A percentile compares a stretch with the other conserved stretches of the same genome.
phyloP scores from a whole-genome alignment of 2,888 invertebrate species.

The Azorinus chamasolen region DNA sequence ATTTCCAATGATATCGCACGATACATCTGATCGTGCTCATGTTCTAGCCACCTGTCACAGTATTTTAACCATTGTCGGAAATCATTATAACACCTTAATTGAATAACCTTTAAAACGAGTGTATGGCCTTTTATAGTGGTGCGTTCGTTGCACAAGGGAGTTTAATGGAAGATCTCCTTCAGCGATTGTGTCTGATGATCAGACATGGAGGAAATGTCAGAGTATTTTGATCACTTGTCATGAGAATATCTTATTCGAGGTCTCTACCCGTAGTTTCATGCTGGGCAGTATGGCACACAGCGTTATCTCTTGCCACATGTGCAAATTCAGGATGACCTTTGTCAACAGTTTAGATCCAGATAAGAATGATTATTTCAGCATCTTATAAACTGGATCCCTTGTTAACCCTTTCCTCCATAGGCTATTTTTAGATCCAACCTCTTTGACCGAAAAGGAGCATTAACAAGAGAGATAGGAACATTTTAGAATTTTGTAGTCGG shows the following conservation, averaged over 20 bases:
- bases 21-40: slow-evolving; percentile 42
- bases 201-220: slow-evolving; percentile 17
- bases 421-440: too few species aligned
- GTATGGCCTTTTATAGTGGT: slow-evolving; percentile 38
- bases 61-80: slow-evolving; percentile 47
- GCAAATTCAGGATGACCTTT: background rate
- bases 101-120: slow-evolving; percentile 49
- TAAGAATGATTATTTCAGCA: too few species aligned
- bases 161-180: slow-evolving; percentile 6
- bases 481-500: too few species aligned
- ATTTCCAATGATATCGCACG: slow-evolving; percentile 44
- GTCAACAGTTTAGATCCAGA: too few species aligned
- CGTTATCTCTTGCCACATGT: background rate
- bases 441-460: too few species aligned
- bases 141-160: slow-evolving; percentile 13
- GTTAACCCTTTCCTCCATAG: too few species aligned
- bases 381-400: too few species aligned
- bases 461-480: too few species aligned
- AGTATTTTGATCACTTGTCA: slow-evolving; percentile 15
- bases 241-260: background rate
- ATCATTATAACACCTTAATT: slow-evolving; percentile 58
- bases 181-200: slow-evolving; percentile 6
- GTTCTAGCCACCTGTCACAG: slow-evolving; percentile 57
- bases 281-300: background rate
- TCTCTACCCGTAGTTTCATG: background rate